Conservation (phyloP, 2,888 invertebrate species). For the Synanthedon vespiformis region DNA sequence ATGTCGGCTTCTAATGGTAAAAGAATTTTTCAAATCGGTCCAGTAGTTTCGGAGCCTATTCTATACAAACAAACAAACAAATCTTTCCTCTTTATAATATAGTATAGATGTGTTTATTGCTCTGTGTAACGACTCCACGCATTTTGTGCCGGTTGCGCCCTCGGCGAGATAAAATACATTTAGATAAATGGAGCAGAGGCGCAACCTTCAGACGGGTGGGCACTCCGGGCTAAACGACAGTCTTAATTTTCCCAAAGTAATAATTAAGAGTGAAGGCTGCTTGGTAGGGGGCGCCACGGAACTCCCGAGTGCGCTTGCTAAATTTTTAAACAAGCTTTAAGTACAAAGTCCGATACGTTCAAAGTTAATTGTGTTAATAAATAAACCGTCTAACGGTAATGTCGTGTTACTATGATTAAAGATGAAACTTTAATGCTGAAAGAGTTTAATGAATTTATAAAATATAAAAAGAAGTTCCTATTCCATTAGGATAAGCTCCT, state of each 20-base stretch:
- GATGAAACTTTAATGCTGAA: not conserved
- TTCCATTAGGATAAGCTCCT: too few relatives aligned
- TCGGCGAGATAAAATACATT: conserved; percentile 64
- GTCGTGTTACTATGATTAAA: not conserved
- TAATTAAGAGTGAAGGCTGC: conserved; percentile 68
- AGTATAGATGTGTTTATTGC: conserved; percentile 3
- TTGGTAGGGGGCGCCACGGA: conserved; percentile 42
- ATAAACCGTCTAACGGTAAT: conserved; percentile 18
- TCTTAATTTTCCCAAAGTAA: conserved; percentile 72
- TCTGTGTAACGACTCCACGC: conserved; percentile 29
- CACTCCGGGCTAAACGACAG: conserved; percentile 65
- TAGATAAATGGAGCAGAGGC: conserved; percentile 62
- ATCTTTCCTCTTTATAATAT: too few relatives aligned
- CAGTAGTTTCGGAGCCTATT: too few relatives aligned
- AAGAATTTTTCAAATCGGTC: too few relatives aligned
- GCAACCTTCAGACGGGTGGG: conserved; percentile 26
- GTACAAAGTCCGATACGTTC: conserved; percentile 64
- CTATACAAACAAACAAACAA: too few relatives aligned
- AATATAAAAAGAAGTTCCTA: too few relatives aligned
- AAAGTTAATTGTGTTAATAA: conserved; percentile 63
- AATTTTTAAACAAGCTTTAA: conserved; percentile 67
- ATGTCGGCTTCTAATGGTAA: too few relatives aligned
- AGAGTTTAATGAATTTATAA: too few relatives aligned
- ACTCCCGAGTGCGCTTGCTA: conserved; percentile 40
- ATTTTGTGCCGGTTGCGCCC: conserved; percentile 26